Evolutionary conservation across 2,797 vertebrate genomes (phyloP), one percentile per base, ranked within the genome.

Genomic region (Jordanella pulchra): DNA sequence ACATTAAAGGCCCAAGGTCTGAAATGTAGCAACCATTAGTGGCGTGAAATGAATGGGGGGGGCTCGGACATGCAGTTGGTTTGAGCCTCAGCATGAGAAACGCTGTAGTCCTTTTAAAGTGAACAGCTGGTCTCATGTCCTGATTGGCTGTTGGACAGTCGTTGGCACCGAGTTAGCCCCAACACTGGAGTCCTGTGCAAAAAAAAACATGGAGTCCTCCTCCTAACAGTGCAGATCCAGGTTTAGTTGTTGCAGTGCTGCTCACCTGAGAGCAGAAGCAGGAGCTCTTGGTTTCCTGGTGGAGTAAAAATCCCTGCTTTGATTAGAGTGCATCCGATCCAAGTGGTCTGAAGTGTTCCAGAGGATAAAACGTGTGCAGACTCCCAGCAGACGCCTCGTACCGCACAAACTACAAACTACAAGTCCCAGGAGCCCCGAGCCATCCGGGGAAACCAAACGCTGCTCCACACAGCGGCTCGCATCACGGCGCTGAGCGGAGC

Each of bases 401-500:
- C 53, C 58, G 28, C 65, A 3, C 9, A 18, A 2, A 3, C 23
- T n/a, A n/a, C 47, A 60, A 63, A 45, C 25, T 9, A 18, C 21
- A 30, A 32, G 47, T 23, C 58, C 3, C 28, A 60, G 56, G 14
- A 11, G 21, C 64, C 25, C 11, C 5, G 30, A 1, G 9, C 50
- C 4, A 0, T 44, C 15, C 0, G 45, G 32, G 1, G 7, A 64
- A 61, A 71, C 30, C 66, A 63, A 69, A 67, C 25, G 15, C 75
- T 76, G 77, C 65, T 32, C 23, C 42, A 30, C 72, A 18, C 4
- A 18, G 47, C 54, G n/a, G 63, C 69, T 45, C 21, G 44, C 27
- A 79, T 89, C 82, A 84, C 89, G 86, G 86, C 76, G 79, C 78
- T 61, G 83, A 68, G 71, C 66, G 73, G 83, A 72, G 15, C 72